Conservation (phyloP, 2,888 invertebrate species). For the Ceraclea dissimilis region DNA sequence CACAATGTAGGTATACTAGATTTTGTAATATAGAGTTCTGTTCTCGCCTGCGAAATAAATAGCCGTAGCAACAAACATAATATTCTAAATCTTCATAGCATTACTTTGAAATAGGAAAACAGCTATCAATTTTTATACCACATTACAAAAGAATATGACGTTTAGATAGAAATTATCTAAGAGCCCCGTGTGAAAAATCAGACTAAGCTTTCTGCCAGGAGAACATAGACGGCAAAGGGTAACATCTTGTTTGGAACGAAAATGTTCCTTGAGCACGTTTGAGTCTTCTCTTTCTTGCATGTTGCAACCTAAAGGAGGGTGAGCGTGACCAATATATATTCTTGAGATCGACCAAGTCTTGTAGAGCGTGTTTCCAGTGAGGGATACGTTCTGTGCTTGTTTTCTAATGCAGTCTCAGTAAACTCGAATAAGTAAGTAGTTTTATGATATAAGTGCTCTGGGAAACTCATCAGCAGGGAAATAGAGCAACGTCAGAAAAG, state of each 20-base stretch:
- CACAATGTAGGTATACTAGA: no score
- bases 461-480: conserved; percentile 8
- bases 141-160: background rate
- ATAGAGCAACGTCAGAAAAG: conserved; percentile 24
- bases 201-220: conserved; percentile 24
- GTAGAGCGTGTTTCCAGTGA: background rate
- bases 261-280: background rate
- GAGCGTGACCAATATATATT: background rate
- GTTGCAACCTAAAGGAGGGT: background rate
- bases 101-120: background rate
- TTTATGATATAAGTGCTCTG: background rate
- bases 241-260: background rate
- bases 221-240: conserved; percentile 12
- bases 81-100: background rate
- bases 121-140: background rate
- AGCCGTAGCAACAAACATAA: background rate
- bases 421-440: background rate
- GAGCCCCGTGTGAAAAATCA: conserved; percentile 26
- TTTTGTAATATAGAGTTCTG: no score
- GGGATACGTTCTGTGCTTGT: conserved; percentile 4
- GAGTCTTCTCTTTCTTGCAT: conserved; percentile 15
- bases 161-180: conserved; percentile 18
- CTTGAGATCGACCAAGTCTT: background rate
- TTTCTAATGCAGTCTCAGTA: conserved; percentile 5
- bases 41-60: no score